Base-by-base conservation (phyloP, 2,888 invertebrate genomes). In the Vesta saturnalis region DNA sequence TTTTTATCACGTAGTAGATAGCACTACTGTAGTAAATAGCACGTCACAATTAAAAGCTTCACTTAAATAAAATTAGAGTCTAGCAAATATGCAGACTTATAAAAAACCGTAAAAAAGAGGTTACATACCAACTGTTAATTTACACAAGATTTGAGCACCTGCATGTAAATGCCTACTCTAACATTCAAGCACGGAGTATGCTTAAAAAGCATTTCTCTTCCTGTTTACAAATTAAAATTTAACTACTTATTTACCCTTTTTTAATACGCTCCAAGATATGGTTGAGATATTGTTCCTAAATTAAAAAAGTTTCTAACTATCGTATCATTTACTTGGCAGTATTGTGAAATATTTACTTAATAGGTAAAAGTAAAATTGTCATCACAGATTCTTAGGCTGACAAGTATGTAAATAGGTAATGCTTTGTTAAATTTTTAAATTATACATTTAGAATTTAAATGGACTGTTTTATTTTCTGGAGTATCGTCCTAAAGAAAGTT, bases 141-240 rank as follows among this genome's bases (percentile, higher is more conserved):
- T 57, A 57, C 30, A 57, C 56, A 39, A 57, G 56, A 57, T 57
- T 35, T 30, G 39, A 57, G 56, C 56, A 57, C 56, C 56, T 57
- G 56, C 35, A 35, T 16, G 55, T 14, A 22, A 23, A 55, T 55
- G 18, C 35, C 56, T 57, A 57, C 30, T 57, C 16, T 39, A 57
- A 57, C 16, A 39, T 59, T 6, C 39, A 39, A 39, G 39, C n/a
- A 39, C 39, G 12, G 39, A 39, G n/a, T n/a, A n/a, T 39, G n/a
- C 39, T 39, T 39, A n/a, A 39, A 39, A n/a, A 2, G 39, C 39
- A 39, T 39, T 39, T 1, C 39, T 8, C 39, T 39, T 39, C 12
- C 39, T 8, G 8, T n/a, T 39, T 39, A 12, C 2, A 39, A 39
- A 39, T 39, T 1, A 39, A 39, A 39, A 30, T 30, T 30, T 30